Percentiles rank a stretch among this genome's conserved stretches.
phyloP scores from a whole-genome alignment of 2,888 invertebrate species.

The Sphinx pinastri region DNA sequence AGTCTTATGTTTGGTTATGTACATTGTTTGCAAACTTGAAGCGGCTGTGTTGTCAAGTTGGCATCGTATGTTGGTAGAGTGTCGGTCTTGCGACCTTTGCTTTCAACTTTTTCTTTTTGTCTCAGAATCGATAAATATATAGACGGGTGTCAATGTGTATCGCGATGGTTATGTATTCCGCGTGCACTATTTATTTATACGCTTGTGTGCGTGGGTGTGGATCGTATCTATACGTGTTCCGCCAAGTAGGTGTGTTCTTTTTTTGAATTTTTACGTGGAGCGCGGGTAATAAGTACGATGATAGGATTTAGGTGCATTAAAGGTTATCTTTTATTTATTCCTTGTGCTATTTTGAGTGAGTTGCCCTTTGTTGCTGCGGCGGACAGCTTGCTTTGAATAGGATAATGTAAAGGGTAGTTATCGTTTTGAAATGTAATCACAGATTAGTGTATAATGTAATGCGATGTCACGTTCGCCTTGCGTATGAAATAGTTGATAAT shows the following conservation, averaged over 20 bases:
- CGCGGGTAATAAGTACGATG: constrained; percentile 1
- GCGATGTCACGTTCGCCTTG: background rate
- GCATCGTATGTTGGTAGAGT: constrained; percentile 53
- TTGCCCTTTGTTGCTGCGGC: background rate
- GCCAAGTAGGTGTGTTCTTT: constrained; percentile 19
- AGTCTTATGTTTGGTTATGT: constrained; percentile 31
- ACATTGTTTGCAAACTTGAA: constrained; percentile 56
- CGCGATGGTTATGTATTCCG: constrained; percentile 40
- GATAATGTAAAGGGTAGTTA: constrained; percentile 5
- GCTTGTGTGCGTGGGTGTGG: constrained; percentile 49
- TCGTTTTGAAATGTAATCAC: constrained; percentile 3
- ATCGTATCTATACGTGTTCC: constrained; percentile 31
- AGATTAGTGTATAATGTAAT: too few species aligned
- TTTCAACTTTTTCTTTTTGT: constrained; percentile 49
- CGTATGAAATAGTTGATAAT: constrained; percentile 6
- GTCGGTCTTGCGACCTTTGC: constrained; percentile 56
- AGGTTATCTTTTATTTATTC: constrained; percentile 22
- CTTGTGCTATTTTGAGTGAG: constrained; percentile 9
- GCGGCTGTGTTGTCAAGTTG: constrained; percentile 56
- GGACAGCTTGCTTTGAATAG: constrained; percentile 6
- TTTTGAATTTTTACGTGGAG: constrained; percentile 17
- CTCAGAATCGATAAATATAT: constrained; percentile 54
- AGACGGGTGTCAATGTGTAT: constrained; percentile 29
- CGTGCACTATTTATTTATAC: constrained; percentile 41
- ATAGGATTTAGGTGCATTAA: constrained; percentile 19